Conservation (phyloP, 2,113 vertebrate genomes). For the Carollia perspicillata region DNA sequence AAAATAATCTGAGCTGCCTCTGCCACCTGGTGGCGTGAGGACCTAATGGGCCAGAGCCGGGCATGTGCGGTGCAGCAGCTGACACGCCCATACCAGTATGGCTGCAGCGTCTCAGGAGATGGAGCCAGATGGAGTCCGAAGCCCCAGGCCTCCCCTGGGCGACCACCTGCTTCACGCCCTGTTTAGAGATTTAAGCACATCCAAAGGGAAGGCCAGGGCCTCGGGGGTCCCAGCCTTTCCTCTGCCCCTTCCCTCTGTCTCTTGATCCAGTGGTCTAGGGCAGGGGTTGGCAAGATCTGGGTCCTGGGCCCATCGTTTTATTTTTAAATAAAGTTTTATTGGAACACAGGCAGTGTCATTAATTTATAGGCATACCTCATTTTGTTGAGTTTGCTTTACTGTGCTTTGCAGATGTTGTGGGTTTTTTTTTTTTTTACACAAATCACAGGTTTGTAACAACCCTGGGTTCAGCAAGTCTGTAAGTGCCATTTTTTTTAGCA, state of each 20-base stretch:
- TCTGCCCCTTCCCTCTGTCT: background rate
- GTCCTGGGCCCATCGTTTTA: background rate
- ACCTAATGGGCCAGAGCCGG: background rate
- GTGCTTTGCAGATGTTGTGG: background rate
- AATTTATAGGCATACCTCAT: background rate
- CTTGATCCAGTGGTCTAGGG: background rate
- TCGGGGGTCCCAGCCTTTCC: background rate
- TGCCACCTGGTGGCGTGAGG: background rate
- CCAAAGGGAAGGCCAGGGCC: background rate
- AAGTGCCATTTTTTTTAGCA: background rate
- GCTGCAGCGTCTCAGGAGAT: background rate
- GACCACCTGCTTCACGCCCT: background rate
- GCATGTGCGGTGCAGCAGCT: accelerated
- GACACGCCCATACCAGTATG: accelerated
- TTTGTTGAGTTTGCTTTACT: background rate
- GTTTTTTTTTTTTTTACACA: too few relatives aligned
- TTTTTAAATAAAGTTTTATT: background rate
- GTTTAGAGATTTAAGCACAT: background rate
- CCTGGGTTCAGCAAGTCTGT: background rate
- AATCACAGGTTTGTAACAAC: too few relatives aligned
- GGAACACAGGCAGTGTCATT: background rate
- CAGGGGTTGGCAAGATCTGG: background rate
- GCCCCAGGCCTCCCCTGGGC: background rate
- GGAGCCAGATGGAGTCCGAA: background rate
- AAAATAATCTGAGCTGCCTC: background rate